Evolutionary conservation across 2,113 vertebrate species (phyloP).

Genomic region (Typhlomys cinereus): DNA sequence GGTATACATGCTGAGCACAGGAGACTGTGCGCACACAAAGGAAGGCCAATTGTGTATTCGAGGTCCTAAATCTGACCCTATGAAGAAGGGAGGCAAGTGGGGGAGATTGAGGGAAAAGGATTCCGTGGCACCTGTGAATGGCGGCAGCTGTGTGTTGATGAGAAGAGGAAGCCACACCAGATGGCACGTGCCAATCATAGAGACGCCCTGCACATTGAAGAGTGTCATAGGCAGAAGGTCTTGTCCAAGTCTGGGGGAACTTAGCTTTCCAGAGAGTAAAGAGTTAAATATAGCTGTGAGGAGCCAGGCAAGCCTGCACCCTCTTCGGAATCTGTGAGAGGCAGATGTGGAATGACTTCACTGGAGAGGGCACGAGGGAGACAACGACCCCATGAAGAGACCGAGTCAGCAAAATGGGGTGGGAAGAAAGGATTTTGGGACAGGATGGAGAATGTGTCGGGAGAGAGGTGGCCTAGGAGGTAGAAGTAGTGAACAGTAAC

Average conservation of each 20-base stretch:
- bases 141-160: not conserved
- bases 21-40: not conserved
- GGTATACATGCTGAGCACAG: not conserved
- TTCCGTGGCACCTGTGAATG: fast-evolving
- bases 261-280: not conserved
- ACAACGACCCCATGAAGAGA: not conserved
- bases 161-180: not conserved
- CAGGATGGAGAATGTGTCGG: not conserved
- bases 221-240: not conserved
- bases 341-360: fast-evolving
- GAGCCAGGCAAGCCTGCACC: not conserved
- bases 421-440: not conserved
- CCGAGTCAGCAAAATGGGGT: too few species aligned
- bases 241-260: not conserved
- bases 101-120: not conserved
- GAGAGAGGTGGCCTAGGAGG: not conserved
- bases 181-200: fast-evolving
- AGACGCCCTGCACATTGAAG: not conserved
- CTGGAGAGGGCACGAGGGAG: not conserved
- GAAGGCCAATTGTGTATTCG: not conserved
- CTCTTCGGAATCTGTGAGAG: not conserved
- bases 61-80: too few species aligned
- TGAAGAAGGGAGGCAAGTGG: not conserved
- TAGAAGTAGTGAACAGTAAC: not conserved
- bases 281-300: not conserved